Evolutionary conservation across 2,113 vertebrate genomes (phyloP).

Genomic region (Perccottus glenii): DNA sequence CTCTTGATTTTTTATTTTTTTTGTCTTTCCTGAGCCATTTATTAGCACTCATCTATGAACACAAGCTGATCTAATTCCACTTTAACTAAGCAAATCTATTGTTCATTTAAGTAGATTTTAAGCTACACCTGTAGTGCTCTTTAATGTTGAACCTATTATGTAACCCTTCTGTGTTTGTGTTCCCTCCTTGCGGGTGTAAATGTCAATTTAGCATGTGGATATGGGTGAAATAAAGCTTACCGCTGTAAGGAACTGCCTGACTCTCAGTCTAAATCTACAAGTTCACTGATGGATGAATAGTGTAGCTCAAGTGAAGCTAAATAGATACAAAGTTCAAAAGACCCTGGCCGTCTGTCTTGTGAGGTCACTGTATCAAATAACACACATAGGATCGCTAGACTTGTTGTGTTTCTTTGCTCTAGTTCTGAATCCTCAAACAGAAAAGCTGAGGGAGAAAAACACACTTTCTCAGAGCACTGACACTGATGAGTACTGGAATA

Average conservation of each 20-base stretch:
- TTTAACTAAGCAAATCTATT: conserved; percentile 10
- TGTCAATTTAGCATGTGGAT: conserved; percentile 70
- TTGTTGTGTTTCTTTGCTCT: not conserved
- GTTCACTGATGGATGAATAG: conserved; percentile 77
- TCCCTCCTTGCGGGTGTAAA: conserved; percentile 50
- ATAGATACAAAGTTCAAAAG: conserved; percentile 56
- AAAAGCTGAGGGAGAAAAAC: too few species aligned
- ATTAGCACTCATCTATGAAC: conserved; percentile 22
- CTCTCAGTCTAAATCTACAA: conserved; percentile 48
- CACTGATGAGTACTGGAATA: not conserved
- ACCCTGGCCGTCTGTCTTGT: conserved; percentile 52
- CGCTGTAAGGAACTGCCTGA: conserved; percentile 43
- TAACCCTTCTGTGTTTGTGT: conserved; percentile 50
- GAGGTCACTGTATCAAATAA: conserved; percentile 30
- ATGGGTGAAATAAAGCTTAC: conserved; percentile 65
- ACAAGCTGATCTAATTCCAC: conserved; percentile 13
- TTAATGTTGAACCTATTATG: conserved; percentile 62
- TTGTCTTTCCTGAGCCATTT: conserved; percentile 17
- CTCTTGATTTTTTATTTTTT: conserved; percentile 16
- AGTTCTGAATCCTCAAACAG: too few species aligned
- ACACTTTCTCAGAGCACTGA: too few species aligned
- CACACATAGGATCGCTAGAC: conserved; percentile 18
- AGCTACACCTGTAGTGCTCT: conserved; percentile 4
- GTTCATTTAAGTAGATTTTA: conserved; percentile 5
- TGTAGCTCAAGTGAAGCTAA: conserved; percentile 70